Conservation (phyloP, 2,888 invertebrate species). For the Spilosoma lubricipeda region DNA sequence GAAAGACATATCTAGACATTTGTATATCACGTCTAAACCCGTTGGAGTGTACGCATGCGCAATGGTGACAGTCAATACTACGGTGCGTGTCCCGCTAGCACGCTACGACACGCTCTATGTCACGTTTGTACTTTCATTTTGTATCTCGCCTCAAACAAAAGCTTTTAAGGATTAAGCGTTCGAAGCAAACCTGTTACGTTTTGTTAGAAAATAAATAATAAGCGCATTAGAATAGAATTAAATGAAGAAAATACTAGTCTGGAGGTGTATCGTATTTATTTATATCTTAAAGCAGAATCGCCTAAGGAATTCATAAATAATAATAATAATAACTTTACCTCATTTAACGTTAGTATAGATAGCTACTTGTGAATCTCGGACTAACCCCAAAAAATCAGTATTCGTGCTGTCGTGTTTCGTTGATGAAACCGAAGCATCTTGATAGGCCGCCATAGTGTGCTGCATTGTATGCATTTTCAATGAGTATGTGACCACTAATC, state of each 20-base stretch:
- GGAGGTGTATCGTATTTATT: neutral
- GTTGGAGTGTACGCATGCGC: constrained; percentile 71
- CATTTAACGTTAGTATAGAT: too few relatives aligned
- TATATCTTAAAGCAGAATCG: neutral
- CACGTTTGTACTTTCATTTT: constrained; percentile 40
- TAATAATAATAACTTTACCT: too few relatives aligned
- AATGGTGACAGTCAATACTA: constrained; percentile 77
- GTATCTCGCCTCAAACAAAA: constrained; percentile 13
- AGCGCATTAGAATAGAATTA: neutral
- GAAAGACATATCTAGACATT: constrained; percentile 46
- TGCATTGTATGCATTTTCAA: too few relatives aligned
- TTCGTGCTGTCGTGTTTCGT: too few relatives aligned
- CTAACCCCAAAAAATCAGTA: too few relatives aligned
- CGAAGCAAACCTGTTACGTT: neutral
- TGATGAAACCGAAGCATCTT: too few relatives aligned
- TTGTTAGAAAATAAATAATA: neutral
- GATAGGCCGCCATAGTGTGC: too few relatives aligned
- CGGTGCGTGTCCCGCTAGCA: constrained; percentile 50
- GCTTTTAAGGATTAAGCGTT: neutral
- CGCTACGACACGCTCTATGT: constrained; percentile 23
- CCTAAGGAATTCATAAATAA: too few relatives aligned
- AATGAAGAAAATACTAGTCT: neutral
- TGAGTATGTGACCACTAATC: too few relatives aligned
- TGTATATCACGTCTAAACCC: constrained; percentile 38
- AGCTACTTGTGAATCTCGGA: too few relatives aligned